phyloP scores from a whole-genome alignment of 1,140 invertebrate genomes.

The Calliphora vicina region DNA sequence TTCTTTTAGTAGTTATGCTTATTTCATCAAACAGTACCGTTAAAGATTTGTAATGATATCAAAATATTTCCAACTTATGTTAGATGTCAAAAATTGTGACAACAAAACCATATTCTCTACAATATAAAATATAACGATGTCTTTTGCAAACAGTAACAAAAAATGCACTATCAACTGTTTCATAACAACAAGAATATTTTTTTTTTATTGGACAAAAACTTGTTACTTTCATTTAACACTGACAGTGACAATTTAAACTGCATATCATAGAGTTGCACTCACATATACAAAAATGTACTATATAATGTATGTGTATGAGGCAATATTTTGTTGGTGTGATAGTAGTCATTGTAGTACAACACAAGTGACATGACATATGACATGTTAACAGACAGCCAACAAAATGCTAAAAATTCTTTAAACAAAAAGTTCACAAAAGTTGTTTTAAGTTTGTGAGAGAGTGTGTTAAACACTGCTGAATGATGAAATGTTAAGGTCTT shows the following conservation, averaged over 20 bases:
- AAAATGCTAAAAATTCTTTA: neutral
- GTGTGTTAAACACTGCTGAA: neutral
- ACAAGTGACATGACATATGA: slow-evolving; percentile 19
- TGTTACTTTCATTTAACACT: neutral
- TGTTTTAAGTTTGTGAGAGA: neutral
- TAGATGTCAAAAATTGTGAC: neutral
- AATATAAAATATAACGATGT: neutral
- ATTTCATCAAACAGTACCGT: neutral
- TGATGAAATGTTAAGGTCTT: neutral
- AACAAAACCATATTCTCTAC: neutral
- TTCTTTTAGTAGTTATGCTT: no score
- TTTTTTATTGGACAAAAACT: neutral
- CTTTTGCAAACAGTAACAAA: no score
- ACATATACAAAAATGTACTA: no score
- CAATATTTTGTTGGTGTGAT: neutral
- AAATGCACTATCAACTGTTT: neutral
- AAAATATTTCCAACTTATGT: neutral
- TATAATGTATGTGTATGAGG: no score
- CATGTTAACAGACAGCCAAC: slow-evolving; percentile 18
- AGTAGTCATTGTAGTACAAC: neutral
- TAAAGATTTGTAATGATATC: no score
- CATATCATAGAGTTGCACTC: slow-evolving; percentile 3
- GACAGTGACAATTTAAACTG: slow-evolving; percentile 20
- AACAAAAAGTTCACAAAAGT: neutral
- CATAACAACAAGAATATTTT: neutral